phyloP scores from a whole-genome alignment of 2,888 invertebrate species.

The Caenorhabditis zanzibari region DNA sequence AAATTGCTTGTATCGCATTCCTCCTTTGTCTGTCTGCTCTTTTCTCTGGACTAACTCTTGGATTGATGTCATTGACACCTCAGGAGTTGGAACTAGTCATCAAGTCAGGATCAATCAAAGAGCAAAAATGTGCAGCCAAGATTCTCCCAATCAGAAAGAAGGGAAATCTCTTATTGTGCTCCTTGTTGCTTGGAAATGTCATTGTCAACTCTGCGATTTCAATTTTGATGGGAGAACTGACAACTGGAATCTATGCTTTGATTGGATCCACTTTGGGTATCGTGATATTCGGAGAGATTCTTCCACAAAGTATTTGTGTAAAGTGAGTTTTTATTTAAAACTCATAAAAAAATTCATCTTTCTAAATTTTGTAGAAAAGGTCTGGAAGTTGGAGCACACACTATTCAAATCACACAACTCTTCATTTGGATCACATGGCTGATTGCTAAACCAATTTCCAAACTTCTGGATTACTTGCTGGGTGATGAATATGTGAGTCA shows the following conservation, averaged over 20 bases:
- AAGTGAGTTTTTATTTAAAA: slow-evolving; percentile 68
- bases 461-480: slow-evolving; percentile 79
- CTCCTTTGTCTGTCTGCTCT: slow-evolving; percentile 93
- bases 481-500: slow-evolving; percentile 94
- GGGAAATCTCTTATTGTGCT: slow-evolving; percentile 93
- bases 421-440: slow-evolving; percentile 95
- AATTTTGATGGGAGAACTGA: slow-evolving; percentile 94
- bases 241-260: slow-evolving; percentile 81
- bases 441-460: slow-evolving; percentile 87
- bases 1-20: slow-evolving; percentile 85
- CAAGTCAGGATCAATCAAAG: slow-evolving; percentile 78
- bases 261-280: slow-evolving; percentile 87
- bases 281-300: slow-evolving; percentile 89
- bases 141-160: slow-evolving; percentile 95
- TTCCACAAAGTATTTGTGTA: slow-evolving; percentile 87
- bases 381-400: slow-evolving; percentile 76
- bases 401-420: slow-evolving; percentile 74
- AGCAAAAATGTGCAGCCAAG: slow-evolving; percentile 87
- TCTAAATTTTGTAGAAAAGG: slow-evolving; percentile 89
- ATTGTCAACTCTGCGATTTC: slow-evolving; percentile 88
- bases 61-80: slow-evolving; percentile 95
- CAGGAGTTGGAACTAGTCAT: slow-evolving; percentile 82
- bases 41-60: slow-evolving; percentile 96
- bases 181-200: slow-evolving; percentile 88
- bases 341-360: not conserved